These are phyloP conservation scores for Scaeva pyrastri DNA, from an alignment of 2,888 invertebrate species.

Conservation along the genomic window DNA sequence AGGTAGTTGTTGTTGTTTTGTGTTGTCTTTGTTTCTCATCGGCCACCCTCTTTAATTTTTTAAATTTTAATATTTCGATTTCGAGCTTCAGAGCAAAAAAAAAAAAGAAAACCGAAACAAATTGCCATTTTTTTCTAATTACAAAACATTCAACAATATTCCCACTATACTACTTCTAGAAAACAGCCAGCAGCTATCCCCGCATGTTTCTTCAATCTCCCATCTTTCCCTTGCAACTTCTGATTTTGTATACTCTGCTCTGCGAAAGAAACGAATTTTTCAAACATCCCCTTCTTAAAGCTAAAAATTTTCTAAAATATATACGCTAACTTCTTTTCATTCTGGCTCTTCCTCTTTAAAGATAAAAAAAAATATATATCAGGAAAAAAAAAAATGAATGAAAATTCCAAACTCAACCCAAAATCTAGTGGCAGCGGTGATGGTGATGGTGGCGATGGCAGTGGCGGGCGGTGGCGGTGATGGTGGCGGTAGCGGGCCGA, in stretches of 20 bases:
- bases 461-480: not conserved
- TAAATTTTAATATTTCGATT: slow-evolving; percentile 52
- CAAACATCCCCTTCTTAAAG: slow-evolving; percentile 72
- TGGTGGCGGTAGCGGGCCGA: slow-evolving; percentile 44
- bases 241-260: slow-evolving; percentile 27
- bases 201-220: slow-evolving; percentile 25
- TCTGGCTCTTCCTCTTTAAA: slow-evolving; percentile 54
- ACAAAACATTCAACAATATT: slow-evolving; percentile 73
- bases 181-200: slow-evolving; percentile 9
- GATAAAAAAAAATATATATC: slow-evolving; percentile 32
- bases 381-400: slow-evolving; percentile 41
- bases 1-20: no score
- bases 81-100: slow-evolving; percentile 11
- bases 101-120: slow-evolving; percentile 43
- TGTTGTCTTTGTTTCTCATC: not conserved
- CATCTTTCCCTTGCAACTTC: slow-evolving; percentile 27
- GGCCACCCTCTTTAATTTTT: not conserved
- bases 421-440: slow-evolving; percentile 64
- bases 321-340: slow-evolving; percentile 53
- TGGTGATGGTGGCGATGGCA: not conserved
- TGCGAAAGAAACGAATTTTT: slow-evolving; percentile 57
- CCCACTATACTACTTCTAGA: slow-evolving; percentile 19
- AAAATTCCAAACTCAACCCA: slow-evolving; percentile 74
- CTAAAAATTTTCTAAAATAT: slow-evolving; percentile 66
- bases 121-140: slow-evolving; percentile 68